These are phyloP conservation scores for Hesperia comma DNA, from an alignment of 2,888 invertebrate genomes.

Conservation along the genomic window DNA sequence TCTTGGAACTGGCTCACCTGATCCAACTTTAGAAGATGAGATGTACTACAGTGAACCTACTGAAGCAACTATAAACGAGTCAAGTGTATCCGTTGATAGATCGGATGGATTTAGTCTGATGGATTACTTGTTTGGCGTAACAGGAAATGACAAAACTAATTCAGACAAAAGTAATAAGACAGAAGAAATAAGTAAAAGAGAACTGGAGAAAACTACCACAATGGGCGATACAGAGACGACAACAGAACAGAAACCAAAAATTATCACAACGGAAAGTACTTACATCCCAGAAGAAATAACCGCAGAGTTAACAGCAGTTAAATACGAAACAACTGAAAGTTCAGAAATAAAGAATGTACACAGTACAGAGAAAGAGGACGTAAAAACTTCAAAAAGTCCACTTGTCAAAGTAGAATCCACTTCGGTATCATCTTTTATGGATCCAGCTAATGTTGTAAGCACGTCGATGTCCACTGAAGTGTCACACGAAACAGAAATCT, in stretches of 20 bases:
- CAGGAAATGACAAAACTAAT: slow-evolving; percentile 56
- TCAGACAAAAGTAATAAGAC: slow-evolving; percentile 38
- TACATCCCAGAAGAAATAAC: slow-evolving; percentile 77
- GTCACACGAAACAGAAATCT: slow-evolving; percentile 94
- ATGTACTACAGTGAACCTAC: slow-evolving; percentile 59
- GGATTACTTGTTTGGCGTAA: slow-evolving; percentile 74
- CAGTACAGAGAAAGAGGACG: slow-evolving; percentile 12
- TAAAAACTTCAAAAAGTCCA: slow-evolving; percentile 43
- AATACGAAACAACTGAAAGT: slow-evolving; percentile 45
- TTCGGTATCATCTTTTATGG: slow-evolving; percentile 74
- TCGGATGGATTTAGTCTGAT: slow-evolving; percentile 70
- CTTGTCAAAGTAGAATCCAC: slow-evolving; percentile 57
- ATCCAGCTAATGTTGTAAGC: slow-evolving; percentile 83
- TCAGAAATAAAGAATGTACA: slow-evolving; percentile 30
- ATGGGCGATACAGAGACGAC: slow-evolving; percentile 50
- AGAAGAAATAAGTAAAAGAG: slow-evolving; percentile 47
- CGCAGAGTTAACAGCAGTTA: slow-evolving; percentile 41
- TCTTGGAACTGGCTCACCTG: slow-evolving; percentile 69
- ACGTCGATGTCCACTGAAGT: slow-evolving; percentile 92
- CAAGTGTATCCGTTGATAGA: slow-evolving; percentile 54
- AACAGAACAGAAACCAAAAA: slow-evolving; percentile 57
- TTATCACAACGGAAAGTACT: slow-evolving; percentile 65
- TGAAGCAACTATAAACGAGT: slow-evolving; percentile 54
- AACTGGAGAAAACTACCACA: slow-evolving; percentile 35
- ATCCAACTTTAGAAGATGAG: slow-evolving; percentile 65